Percentiles rank a stretch among this genome's conserved stretches.
phyloP scores from a whole-genome alignment of 2,888 invertebrate genomes.

The Drosophila borborema region DNA sequence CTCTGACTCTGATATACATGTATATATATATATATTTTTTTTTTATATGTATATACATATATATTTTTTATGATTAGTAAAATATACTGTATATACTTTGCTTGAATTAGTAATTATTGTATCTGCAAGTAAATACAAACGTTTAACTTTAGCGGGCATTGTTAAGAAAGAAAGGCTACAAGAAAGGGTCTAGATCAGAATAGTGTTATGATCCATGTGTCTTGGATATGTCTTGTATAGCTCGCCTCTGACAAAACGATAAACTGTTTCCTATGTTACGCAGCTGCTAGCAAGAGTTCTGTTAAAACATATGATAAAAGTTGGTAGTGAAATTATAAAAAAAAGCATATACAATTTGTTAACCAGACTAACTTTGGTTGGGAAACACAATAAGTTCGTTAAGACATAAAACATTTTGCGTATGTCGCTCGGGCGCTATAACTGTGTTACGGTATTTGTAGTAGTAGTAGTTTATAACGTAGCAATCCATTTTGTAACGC shows the following conservation, averaged over 20 bases:
- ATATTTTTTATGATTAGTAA: constrained; percentile 60
- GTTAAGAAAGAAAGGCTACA: constrained; percentile 37
- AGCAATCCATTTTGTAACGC: constrained; percentile 42
- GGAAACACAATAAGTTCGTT: too few relatives aligned
- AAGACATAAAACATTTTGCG: constrained; percentile 30
- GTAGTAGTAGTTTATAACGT: constrained; percentile 30
- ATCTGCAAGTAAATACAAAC: constrained; percentile 84
- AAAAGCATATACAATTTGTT: background rate
- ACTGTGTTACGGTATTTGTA: constrained; percentile 13
- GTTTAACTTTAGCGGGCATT: constrained; percentile 69
- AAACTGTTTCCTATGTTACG: background rate
- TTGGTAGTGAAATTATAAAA: too few relatives aligned
- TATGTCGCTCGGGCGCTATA: constrained; percentile 18
- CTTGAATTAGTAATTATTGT: constrained; percentile 82
- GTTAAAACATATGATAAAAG: too few relatives aligned
- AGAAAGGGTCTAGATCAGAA: constrained; percentile 35
- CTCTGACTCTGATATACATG: constrained; percentile 48
- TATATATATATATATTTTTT: constrained; percentile 34
- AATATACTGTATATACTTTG: constrained; percentile 68
- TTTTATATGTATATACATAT: constrained; percentile 43
- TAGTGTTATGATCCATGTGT: constrained; percentile 3
- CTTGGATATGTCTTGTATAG: constrained; percentile 13
- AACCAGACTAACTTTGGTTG: background rate
- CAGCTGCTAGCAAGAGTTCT: background rate
- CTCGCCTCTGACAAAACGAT: background rate